These are phyloP conservation scores for Melinaea marsaeus DNA, from an alignment of 2,888 invertebrate genomes.

Conservation along the genomic window DNA sequence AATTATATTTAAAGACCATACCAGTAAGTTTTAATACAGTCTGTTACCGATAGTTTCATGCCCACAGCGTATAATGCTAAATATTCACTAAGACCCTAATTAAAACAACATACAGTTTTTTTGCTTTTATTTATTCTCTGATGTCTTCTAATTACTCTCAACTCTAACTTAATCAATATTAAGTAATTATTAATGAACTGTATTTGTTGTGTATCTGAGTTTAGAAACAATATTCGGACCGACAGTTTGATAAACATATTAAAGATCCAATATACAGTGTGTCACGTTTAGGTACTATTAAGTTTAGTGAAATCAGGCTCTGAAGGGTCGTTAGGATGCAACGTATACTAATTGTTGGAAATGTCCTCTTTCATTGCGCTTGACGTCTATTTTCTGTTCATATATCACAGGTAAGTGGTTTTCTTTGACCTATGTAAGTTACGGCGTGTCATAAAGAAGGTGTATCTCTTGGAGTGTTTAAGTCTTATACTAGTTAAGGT, in stretches of 20 bases:
- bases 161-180: too few species aligned
- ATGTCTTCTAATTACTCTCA: too few species aligned
- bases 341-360: constrained; percentile 59
- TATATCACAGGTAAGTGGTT: constrained; percentile 23
- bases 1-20: too few species aligned
- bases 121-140: too few species aligned
- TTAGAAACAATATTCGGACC: constrained; percentile 2
- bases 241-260: constrained; percentile 8
- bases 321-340: constrained; percentile 56
- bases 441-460: constrained; percentile 4
- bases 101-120: too few species aligned
- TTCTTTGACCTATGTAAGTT: constrained; percentile 18
- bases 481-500: not conserved
- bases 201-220: not conserved
- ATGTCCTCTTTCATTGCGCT: constrained; percentile 28
- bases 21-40: too few species aligned
- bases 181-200: too few species aligned
- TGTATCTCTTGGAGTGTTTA: too few species aligned
- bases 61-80: too few species aligned
- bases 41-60: too few species aligned
- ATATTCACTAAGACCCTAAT: too few species aligned
- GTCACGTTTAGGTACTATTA: constrained; percentile 49
- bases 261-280: constrained; percentile 34
- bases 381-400: constrained; percentile 27
- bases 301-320: constrained; percentile 37